Conservation (phyloP, 64 coral and sea anemone genomes). For the Trachythela sp. region DNA sequence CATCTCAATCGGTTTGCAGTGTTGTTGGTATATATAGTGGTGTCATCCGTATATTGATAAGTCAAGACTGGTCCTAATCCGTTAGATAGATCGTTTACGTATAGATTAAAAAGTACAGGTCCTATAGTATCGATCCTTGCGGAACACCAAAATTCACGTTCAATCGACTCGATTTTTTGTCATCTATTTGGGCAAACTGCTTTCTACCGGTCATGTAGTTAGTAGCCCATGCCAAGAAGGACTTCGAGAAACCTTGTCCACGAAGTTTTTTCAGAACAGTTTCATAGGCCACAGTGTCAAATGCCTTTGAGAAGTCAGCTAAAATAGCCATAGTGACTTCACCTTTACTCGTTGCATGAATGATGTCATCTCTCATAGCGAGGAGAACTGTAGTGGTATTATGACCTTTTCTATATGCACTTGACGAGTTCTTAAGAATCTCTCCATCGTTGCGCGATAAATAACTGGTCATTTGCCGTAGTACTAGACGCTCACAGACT, state of each 20-base stretch:
- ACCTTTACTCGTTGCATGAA: slow-evolving; percentile 24
- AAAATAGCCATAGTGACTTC: slow-evolving; percentile 29
- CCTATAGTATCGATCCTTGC: background rate
- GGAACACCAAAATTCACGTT: background rate
- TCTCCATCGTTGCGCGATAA: background rate
- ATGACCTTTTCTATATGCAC: slow-evolving; percentile 28
- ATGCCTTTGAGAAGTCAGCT: slow-evolving; percentile 32
- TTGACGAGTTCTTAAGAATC: background rate
- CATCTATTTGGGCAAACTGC: background rate
- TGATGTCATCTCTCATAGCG: slow-evolving; percentile 40
- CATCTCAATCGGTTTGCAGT: background rate
- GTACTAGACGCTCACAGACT: background rate
- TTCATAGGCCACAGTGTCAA: slow-evolving; percentile 22
- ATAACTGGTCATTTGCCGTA: background rate
- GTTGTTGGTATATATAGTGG: background rate
- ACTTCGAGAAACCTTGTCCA: slow-evolving; percentile 7
- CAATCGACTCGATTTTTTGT: background rate
- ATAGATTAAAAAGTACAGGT: slow-evolving; percentile 46
- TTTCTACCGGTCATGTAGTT: slow-evolving; percentile 18
- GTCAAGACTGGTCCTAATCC: background rate
- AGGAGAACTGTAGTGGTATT: slow-evolving; percentile 36
- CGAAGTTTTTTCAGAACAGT: slow-evolving; percentile 14
- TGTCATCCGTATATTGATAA: background rate
- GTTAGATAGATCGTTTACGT: slow-evolving; percentile 42
- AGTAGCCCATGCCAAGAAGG: background rate